Evolutionary conservation across 2,113 vertebrate species (phyloP).

Genomic region (Onychostruthus taczanowskii): DNA sequence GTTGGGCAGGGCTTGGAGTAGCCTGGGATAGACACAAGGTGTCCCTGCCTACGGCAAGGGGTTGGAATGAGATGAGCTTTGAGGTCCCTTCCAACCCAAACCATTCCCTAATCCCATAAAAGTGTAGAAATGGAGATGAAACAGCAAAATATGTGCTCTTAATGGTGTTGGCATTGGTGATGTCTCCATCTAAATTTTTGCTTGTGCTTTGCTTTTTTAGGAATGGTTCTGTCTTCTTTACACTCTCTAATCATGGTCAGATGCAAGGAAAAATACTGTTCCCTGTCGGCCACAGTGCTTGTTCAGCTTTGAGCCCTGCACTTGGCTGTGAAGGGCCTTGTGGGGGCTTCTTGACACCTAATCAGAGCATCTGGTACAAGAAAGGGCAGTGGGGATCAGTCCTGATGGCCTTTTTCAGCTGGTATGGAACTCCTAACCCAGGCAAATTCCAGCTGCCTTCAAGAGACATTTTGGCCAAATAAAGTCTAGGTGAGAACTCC

Average conservation of each 20-base stretch:
- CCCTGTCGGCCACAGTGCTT: conserved; percentile 1
- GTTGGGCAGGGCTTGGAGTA: rapidly evolving
- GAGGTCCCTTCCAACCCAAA: not conserved
- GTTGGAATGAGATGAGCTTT: not conserved
- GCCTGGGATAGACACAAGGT: rapidly evolving
- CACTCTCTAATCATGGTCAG: not conserved
- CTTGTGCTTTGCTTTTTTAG: conserved; percentile 45
- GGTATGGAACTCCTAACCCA: not conserved
- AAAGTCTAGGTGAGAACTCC: conserved; percentile 35
- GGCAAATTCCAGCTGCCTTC: not conserved
- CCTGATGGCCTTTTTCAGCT: not conserved
- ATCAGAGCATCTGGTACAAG: not conserved
- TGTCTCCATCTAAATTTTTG: not conserved
- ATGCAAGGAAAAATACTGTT: conserved; percentile 37
- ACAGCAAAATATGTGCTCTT: conserved; percentile 44
- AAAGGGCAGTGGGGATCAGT: not conserved
- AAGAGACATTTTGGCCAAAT: not conserved
- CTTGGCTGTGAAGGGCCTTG: not conserved
- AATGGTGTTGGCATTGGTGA: conserved; percentile 47
- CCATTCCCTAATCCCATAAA: not conserved
- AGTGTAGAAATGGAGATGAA: conserved; percentile 37
- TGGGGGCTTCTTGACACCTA: not conserved
- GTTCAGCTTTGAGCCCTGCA: not conserved
- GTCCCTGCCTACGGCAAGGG: not conserved
- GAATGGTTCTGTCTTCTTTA: not conserved